Evolutionary conservation across 2,888 invertebrate genomes (phyloP).

Genomic region (Endotricha flammealis): DNA sequence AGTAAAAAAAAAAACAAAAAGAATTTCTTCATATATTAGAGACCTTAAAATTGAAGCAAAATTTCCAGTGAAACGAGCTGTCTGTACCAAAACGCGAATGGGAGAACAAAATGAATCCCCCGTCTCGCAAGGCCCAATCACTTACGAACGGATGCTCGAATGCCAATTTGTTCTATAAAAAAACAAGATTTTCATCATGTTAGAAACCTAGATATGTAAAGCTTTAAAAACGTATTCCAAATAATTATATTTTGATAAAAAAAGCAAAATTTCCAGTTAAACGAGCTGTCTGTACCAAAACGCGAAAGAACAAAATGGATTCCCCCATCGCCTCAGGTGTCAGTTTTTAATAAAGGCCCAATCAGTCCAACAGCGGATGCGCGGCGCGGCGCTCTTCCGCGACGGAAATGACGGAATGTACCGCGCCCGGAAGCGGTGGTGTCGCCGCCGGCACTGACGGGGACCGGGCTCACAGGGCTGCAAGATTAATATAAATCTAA

Average conservation of each 20-base stretch:
- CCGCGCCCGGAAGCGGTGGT: slow-evolving; percentile 54
- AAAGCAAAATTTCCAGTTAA: neutral
- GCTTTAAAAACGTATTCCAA: no score
- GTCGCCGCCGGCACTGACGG: slow-evolving; percentile 35
- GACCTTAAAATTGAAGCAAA: no score
- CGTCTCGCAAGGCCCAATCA: slow-evolving; percentile 72
- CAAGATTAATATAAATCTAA: no score
- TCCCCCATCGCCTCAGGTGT: slow-evolving; percentile 63
- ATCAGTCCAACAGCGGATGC: slow-evolving; percentile 69
- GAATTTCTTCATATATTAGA: no score
- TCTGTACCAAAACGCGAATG: slow-evolving; percentile 1
- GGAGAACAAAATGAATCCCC: slow-evolving; percentile 27
- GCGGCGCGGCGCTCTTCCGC: slow-evolving; percentile 58
- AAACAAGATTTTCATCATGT: no score
- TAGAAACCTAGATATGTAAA: no score
- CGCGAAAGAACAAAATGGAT: slow-evolving; percentile 19
- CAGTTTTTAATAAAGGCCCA: slow-evolving; percentile 75
- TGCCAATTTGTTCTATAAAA: no score
- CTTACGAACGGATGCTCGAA: no score
- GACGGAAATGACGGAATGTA: slow-evolving; percentile 72
- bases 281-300: neutral
- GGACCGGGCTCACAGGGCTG: slow-evolving; percentile 3
- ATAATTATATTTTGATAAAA: no score
- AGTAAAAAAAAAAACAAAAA: no score
- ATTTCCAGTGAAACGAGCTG: neutral